Evolutionary conservation across 2,888 invertebrate species (phyloP), one percentile per base, ranked within the genome.

Genomic region (Onthophagus sagittarius): DNA sequence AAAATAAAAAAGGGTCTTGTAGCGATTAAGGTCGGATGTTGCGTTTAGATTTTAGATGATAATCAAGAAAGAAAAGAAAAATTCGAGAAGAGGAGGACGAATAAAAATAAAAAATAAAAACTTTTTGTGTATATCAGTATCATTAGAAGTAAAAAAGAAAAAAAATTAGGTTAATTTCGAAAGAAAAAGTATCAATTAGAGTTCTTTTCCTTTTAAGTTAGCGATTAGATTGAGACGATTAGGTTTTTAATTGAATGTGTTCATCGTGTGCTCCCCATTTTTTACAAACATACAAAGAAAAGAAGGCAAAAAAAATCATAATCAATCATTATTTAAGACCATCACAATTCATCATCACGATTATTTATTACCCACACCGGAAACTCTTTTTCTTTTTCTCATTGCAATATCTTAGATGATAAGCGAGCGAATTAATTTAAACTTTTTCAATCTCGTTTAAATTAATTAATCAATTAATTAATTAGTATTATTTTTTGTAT

Each of bases 401-500:
- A 23, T 23, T 23, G 23, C 23, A 23, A 23, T 23, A 53, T 39
- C n/a, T 65, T 64, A n/a, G n/a, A n/a, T n/a, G n/a, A n/a, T n/a
- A n/a, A n/a, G n/a, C n/a, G n/a, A n/a, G n/a, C n/a, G n/a, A n/a
- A n/a, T n/a, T n/a, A n/a, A n/a, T n/a, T n/a, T n/a, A n/a, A n/a
- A n/a, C n/a, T n/a, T n/a, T n/a, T n/a, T n/a, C n/a, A n/a, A n/a
- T n/a, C n/a, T n/a, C n/a, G n/a, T n/a, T n/a, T n/a, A n/a, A n/a
- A n/a, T n/a, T n/a, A n/a, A n/a, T n/a, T n/a, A n/a, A n/a, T n/a
- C n/a, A n/a, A n/a, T n/a, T n/a, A n/a, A n/a, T 32, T 71, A 64
- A 62, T 69, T 14, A 14, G 62, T 6, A 15, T 13, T 71, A 71
- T 32, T 71, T 71, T 23, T 64, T 71, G 33, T 39, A 23, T 7